phyloP scores from a whole-genome alignment of 2,888 invertebrate genomes.

The Athalia circularis region DNA sequence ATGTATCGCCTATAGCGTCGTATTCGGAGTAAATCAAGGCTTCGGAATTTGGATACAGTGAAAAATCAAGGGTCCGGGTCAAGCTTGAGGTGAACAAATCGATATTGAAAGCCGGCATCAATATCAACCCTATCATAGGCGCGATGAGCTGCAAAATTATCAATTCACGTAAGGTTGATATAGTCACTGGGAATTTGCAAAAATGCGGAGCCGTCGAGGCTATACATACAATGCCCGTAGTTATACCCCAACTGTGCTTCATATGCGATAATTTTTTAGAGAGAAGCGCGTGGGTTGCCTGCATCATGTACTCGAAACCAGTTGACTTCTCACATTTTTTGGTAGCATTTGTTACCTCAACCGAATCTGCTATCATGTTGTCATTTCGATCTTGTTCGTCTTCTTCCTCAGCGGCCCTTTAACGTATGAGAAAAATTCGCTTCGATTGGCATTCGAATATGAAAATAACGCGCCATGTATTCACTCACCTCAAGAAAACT shows the following conservation, averaged over 20 bases:
- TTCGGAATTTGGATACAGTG: slow-evolving; percentile 62
- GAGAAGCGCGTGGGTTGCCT: no score
- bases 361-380: background rate
- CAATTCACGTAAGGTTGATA: no score
- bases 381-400: slow-evolving; percentile 47
- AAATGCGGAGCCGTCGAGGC: no score
- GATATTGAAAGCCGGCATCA: slow-evolving; percentile 66
- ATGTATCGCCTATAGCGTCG: slow-evolving; percentile 54
- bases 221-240: no score
- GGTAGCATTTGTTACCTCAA: slow-evolving; percentile 56
- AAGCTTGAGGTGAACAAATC: slow-evolving; percentile 54
- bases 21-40: slow-evolving; percentile 63
- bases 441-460: background rate
- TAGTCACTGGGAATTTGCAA: no score
- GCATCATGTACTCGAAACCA: slow-evolving; percentile 54
- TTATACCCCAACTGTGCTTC: no score
- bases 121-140: slow-evolving; percentile 53
- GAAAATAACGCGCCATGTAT: slow-evolving; percentile 25
- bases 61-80: slow-evolving; percentile 66
- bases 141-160: no score
- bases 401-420: slow-evolving; percentile 67
- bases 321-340: slow-evolving; percentile 60
- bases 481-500: slow-evolving; percentile 87
- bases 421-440: background rate
- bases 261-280: no score